These are phyloP conservation scores for Isoperla grammatica DNA, from an alignment of 2,888 invertebrate species.

Conservation along the genomic window DNA sequence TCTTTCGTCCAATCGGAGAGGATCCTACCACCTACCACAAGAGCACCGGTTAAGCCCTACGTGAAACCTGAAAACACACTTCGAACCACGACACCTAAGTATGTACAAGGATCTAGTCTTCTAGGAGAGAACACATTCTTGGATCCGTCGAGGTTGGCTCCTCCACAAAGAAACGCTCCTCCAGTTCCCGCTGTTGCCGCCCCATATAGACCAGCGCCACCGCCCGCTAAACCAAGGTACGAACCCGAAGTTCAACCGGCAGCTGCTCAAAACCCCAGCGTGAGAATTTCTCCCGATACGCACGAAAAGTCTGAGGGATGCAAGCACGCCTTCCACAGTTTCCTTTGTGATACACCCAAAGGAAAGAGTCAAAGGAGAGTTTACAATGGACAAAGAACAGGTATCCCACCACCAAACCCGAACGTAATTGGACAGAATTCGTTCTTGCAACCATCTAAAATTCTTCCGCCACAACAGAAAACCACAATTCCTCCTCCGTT, in stretches of 20 bases:
- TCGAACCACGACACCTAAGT: too few species aligned
- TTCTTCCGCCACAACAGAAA: background rate
- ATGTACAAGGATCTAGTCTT: background rate
- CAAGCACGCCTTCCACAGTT: conserved; percentile 33
- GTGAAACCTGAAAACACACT: too few species aligned
- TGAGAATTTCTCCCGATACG: background rate
- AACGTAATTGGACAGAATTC: conserved; percentile 33
- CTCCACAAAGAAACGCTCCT: background rate
- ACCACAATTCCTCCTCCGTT: background rate
- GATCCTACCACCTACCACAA: conserved; percentile 21
- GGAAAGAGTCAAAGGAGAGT: conserved; percentile 37
- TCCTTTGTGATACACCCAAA: conserved; percentile 34
- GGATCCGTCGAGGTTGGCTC: background rate
- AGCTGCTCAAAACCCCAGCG: conserved; percentile 8
- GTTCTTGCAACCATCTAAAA: conserved; percentile 29
- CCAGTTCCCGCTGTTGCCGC: too few species aligned
- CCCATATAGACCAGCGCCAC: background rate
- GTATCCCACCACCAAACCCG: background rate
- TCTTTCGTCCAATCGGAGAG: conserved; percentile 33
- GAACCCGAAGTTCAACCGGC: conserved; percentile 5
- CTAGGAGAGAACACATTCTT: background rate
- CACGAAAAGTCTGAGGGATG: conserved; percentile 6
- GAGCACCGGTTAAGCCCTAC: background rate
- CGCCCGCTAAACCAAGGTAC: background rate
- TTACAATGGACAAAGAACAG: conserved; percentile 32